Conservation (phyloP, 1,140 invertebrate species). For the Pseudomyrmex sp. region DNA sequence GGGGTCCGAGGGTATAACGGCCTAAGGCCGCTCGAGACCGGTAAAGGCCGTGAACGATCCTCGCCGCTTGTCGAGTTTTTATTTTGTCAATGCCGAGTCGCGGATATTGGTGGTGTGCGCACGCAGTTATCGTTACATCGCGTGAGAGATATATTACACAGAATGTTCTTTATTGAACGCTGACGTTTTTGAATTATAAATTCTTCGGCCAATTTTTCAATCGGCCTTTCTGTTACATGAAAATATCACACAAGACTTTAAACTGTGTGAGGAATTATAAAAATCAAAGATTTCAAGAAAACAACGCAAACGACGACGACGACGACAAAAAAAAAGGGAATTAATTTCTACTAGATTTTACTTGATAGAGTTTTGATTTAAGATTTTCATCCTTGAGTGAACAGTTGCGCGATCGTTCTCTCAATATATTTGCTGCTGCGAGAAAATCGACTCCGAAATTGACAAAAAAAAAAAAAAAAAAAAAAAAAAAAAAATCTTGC, state of each 20-base stretch:
- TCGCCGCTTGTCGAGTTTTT: conserved; percentile 20
- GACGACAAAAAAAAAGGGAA: no score
- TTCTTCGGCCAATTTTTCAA: neutral
- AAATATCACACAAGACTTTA: neutral
- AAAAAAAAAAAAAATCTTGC: neutral
- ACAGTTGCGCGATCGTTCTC: no score
- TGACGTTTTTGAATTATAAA: no score
- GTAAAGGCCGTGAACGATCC: conserved; percentile 27
- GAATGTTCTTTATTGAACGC: neutral
- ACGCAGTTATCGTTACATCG: neutral
- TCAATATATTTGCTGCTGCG: no score
- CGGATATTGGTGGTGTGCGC: neutral
- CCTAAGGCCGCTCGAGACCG: conserved; percentile 10
- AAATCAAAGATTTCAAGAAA: no score
- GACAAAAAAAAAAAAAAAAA: neutral
- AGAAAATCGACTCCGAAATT: neutral
- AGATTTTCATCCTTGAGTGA: no score
- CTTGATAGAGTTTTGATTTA: no score
- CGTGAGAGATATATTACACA: no score
- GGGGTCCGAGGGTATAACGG: conserved; percentile 44
- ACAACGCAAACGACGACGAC: no score
- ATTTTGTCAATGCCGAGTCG: neutral
- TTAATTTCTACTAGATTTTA: no score
- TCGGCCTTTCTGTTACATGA: neutral
- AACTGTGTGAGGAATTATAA: no score